Evolutionary conservation across 2,113 vertebrate species (phyloP), one percentile per base, ranked within the genome.

Genomic region (Otocyon megalotis): DNA sequence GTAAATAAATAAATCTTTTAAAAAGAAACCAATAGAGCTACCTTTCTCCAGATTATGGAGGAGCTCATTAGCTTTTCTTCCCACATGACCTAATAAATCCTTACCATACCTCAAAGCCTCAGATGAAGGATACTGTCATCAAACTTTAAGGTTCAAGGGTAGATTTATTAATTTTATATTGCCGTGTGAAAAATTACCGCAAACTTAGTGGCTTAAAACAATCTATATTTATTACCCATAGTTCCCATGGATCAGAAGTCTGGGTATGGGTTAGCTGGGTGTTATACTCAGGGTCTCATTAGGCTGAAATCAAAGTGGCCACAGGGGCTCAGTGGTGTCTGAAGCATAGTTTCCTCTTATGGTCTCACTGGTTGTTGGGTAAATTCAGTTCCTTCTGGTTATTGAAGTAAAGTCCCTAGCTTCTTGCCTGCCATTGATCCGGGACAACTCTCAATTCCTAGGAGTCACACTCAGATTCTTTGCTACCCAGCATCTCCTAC

Each of bases 131-230:
- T 69, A 63, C 30, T 77, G 62, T 91, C 48, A 50, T 83, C 58
- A 72, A 93, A 85, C 19, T 60, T 88, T 65, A 91, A 71, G 69
- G 15, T 54, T 58, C 3, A 58, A 94, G 20, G 54, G 76, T 71
- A 85, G 30, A 60, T 60, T 77, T 82, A 53, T 74, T 93, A 3
- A 22, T 90, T 94, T 92, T 90, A 17, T 74, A 30, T 94, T 48
- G 32, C 26, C 94, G 30, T 24, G 65, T 92, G 67, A 77, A 67
- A 71, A 92, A 67, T 24, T 58, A 35, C 14, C 15, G 35, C 17
- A 67, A 71, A 65, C 15, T 80, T 88, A 60, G 30, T 90, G 48
- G 10, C 81, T 86, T 79, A 67, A 74, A 76, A 88, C 26, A 72
- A 53, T 4, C 79, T 65, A 26, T 15, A 37, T 90, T 93, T 81